Evolutionary conservation across 2,888 invertebrate species (phyloP).

Genomic region (Idaea dimidiata): DNA sequence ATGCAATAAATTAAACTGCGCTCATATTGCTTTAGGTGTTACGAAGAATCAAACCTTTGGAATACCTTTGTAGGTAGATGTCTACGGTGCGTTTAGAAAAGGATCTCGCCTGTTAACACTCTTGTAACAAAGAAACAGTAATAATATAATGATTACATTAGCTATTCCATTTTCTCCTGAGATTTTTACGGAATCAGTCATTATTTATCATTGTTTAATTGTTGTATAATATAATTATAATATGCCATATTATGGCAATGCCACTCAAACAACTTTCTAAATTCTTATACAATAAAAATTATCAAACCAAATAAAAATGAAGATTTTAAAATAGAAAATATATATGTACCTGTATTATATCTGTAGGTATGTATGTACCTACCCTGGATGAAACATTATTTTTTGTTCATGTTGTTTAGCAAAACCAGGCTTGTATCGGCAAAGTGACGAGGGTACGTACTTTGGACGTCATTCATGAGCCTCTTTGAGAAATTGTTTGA

Average conservation of each 20-base stretch:
- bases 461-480: neutral
- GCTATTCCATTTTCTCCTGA: too few species aligned
- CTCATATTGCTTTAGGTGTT: neutral
- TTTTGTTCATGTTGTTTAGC: neutral
- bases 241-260: too few species aligned
- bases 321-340: neutral
- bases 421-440: neutral
- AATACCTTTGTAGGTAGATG: neutral
- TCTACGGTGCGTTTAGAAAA: too few species aligned
- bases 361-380: neutral
- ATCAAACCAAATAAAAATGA: neutral
- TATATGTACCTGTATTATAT: too few species aligned
- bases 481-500: neutral
- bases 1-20: conserved; percentile 15
- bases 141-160: too few species aligned
- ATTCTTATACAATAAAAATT: too few species aligned
- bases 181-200: too few species aligned
- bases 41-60: neutral
- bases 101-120: too few species aligned
- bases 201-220: too few species aligned
- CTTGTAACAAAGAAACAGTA: too few species aligned
- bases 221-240: too few species aligned
- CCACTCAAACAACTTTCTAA: too few species aligned
- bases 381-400: neutral
- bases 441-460: neutral